Percentiles rank a stretch among this genome's conserved stretches.
Conservation (phyloP, 2,888 invertebrate genomes). For the Pecten maximus region DNA sequence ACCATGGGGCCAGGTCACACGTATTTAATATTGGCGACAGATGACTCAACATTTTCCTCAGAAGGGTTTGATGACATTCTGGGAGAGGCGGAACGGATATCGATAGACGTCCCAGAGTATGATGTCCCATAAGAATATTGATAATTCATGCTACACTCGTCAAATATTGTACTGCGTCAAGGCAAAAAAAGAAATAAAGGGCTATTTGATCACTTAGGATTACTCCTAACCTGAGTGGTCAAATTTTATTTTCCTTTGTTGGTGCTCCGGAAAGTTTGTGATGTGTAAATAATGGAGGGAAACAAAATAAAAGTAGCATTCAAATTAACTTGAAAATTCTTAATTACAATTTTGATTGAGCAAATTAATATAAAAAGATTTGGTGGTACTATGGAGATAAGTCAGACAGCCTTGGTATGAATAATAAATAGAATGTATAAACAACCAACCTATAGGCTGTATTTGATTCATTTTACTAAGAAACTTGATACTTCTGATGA, state of each 20-base stretch:
- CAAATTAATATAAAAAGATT: neutral
- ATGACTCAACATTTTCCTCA: constrained; percentile 30
- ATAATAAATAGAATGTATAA: neutral
- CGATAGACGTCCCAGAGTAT: constrained; percentile 28
- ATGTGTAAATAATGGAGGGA: neutral
- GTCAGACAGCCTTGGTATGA: neutral
- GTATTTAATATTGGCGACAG: constrained; percentile 33
- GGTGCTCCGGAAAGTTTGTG: neutral
- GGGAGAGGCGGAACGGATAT: constrained; percentile 19
- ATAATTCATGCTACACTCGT: neutral
- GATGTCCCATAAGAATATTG: constrained; percentile 32
- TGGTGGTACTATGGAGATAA: neutral
- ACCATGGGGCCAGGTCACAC: constrained; percentile 31
- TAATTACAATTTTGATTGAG: neutral
- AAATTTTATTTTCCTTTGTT: neutral
- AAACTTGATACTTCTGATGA: neutral
- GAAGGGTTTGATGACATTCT: constrained; percentile 25
- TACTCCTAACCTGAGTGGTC: neutral
- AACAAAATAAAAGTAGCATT: neutral
- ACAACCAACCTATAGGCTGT: neutral
- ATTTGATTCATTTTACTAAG: neutral
- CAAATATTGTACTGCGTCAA: neutral
- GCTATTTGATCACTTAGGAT: neutral
- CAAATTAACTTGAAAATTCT: neutral
- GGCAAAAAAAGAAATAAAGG: neutral